Base-by-base conservation (phyloP, 2,113 vertebrate genomes). In the Apteryx owenii region DNA sequence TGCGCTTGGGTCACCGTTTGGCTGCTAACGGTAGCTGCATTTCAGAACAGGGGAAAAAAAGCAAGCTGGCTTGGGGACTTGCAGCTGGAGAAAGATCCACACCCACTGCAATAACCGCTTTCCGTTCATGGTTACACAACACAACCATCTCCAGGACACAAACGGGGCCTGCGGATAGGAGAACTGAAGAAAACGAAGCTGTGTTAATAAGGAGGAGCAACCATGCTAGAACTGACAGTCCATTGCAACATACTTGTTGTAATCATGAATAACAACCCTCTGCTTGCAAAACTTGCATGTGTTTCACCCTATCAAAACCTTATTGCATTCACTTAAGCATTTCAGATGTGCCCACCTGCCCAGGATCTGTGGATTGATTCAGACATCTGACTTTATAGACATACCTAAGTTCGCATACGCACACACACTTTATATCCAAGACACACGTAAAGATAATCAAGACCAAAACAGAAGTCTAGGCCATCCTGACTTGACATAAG, bases 101-200 rank as follows among this genome's bases (percentile, higher is more conserved):
- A 12, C 17, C 31, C 62, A 75, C 6, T 5, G 1, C 26, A 40
- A 65, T n/a, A 66, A 29, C 38, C 2, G 8, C 46, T 38, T 70
- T 31, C 31, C 36, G 65, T 11, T 46, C 44, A 18, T 36, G 80
- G 8, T 36, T 69, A 61, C 81, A 56, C 23, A 81, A 53, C 61
- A 66, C 23, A 26, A 81, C 16, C 22, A 48, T 31, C 12, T 31
- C 68, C 0, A 0, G 73, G 19, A 61, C 38, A 79, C 42, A 10
- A 10, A 0, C 0, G 12, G 4, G 9, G 12, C 23, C 68, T n/a
- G n/a, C 40, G 56, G 15, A 29, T 17, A 22, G 38, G 22, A 72
- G 65, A 71, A 12, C 12, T 3, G 25, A 54, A 3, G 36, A 44
- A 12, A 76, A 53, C 0, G 2, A 40, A 75, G 46, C 31, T 3